These are phyloP conservation scores for Arenaria interpres DNA, from an alignment of 2,113 vertebrate genomes.

Conservation along the genomic window DNA sequence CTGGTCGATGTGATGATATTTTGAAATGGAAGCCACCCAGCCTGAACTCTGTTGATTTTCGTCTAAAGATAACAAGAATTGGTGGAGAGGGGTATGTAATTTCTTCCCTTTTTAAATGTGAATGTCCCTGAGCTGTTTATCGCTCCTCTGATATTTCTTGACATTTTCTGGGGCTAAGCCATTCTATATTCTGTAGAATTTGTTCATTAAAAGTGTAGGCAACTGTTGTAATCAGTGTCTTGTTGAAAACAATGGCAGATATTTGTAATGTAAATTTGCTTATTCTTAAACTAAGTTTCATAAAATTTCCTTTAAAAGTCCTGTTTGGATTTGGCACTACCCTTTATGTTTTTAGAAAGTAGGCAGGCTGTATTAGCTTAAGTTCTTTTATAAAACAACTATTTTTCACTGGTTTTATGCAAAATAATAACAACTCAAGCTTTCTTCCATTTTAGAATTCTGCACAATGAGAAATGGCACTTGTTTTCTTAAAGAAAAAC, in stretches of 20 bases:
- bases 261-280: background rate
- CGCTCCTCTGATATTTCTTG: slow-evolving; percentile 25
- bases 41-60: slow-evolving; percentile 98
- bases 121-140: background rate
- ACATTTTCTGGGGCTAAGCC: background rate
- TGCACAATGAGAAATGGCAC: background rate
- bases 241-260: background rate
- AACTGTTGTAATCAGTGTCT: background rate
- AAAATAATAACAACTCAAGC: background rate
- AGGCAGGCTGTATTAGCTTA: background rate
- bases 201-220: background rate
- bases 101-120: slow-evolving; percentile 40
- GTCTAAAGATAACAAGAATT: slow-evolving; percentile 96
- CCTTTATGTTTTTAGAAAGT: background rate
- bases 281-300: background rate
- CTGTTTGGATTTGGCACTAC: background rate
- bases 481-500: background rate
- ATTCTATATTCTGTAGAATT: background rate
- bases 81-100: slow-evolving; percentile 95
- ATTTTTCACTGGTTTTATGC: background rate
- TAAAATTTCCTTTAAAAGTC: background rate
- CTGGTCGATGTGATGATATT: slow-evolving; percentile 95
- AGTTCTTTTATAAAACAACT: background rate
- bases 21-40: slow-evolving; percentile 99
- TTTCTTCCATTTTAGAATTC: background rate